Evolutionary conservation across 2,113 vertebrate genomes (phyloP), one percentile per base, ranked within the genome.

Genomic region (Nerophis ophidion): DNA sequence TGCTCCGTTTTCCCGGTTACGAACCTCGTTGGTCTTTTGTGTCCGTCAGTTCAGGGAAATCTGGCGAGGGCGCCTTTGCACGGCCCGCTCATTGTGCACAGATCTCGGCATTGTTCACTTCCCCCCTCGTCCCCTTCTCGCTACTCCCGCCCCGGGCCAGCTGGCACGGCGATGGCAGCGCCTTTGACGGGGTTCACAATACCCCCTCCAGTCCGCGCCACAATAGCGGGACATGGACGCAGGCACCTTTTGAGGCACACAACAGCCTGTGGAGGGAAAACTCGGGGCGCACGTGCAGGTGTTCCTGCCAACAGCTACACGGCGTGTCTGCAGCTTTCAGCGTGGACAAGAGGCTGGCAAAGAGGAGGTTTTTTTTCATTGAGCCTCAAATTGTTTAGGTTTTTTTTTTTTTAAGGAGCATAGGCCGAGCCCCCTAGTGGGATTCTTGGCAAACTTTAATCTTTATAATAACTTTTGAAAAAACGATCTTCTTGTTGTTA

Each of bases 131-230:
- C 68, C 63, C 63, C 63, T 61, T 71, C 17, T 26, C 2, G 38
- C 74, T 72, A 17, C 80, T 72, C 71, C 57, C 70, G 48, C 61
- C 61, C 66, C 72, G 16, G 34, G 87, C 89, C 90, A 90, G 86
- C 86, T 91, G 89, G 89, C 88, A 88, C 66, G 35, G 74, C 67
- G 79, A 81, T 80, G 84, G 81, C 84, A 84, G 75, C 63, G 77
- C 79, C 71, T 63, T 78, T 81, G 82, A 89, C 85, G 75, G 75
- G 72, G 80, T 79, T 79, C 75, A 89, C 87, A 88, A 89, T 88
- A 82, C 74, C 80, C 75, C 81, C 81, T 83, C 80, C 55, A 84
- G 84, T 83, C 75, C 75, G 56, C 60, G 57, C 78, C 66, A 87
- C 85, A 85, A 86, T 86, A 57, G 81, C 65, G 74, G 75, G 80